phyloP scores from a whole-genome alignment of 2,113 vertebrate genomes.

The Sylvietta virens region DNA sequence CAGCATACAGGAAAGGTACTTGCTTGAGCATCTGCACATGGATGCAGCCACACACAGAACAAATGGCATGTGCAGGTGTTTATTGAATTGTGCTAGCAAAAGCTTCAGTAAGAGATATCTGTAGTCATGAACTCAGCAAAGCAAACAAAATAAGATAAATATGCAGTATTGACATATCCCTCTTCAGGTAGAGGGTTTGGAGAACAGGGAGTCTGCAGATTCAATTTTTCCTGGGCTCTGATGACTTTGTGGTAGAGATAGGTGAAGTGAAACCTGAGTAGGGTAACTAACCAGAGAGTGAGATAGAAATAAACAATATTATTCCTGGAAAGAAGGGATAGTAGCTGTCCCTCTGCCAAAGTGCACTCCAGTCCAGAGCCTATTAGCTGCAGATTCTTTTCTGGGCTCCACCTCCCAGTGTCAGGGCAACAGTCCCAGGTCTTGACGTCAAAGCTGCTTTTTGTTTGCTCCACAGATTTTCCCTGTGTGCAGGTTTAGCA shows the following conservation, averaged over 20 bases:
- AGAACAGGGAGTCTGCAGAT: not conserved
- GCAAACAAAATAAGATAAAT: not conserved
- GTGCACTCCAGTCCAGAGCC: constrained; percentile 13
- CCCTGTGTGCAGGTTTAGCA: not conserved
- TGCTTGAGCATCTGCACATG: not conserved
- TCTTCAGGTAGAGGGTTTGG: not conserved
- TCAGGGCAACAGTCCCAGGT: constrained; percentile 43
- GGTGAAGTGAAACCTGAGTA: constrained; percentile 47
- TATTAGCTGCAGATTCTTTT: constrained; percentile 35
- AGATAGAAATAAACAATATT: constrained; percentile 62
- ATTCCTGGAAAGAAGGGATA: constrained; percentile 64
- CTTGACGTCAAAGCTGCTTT: constrained; percentile 50
- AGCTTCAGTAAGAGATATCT: not conserved
- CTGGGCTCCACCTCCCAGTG: constrained; percentile 42
- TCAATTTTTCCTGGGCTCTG: not conserved
- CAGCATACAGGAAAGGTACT: not conserved
- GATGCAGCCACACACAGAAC: not conserved
- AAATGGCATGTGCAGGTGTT: not conserved
- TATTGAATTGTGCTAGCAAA: not conserved
- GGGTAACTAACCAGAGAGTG: constrained; percentile 23
- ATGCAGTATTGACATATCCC: not conserved
- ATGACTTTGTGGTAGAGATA: not conserved
- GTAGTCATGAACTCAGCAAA: not conserved
- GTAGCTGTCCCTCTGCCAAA: constrained; percentile 50
- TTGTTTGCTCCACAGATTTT: constrained; percentile 32